Base-by-base conservation (phyloP, 2,888 invertebrate species). In the Perizoma affinitatum region DNA sequence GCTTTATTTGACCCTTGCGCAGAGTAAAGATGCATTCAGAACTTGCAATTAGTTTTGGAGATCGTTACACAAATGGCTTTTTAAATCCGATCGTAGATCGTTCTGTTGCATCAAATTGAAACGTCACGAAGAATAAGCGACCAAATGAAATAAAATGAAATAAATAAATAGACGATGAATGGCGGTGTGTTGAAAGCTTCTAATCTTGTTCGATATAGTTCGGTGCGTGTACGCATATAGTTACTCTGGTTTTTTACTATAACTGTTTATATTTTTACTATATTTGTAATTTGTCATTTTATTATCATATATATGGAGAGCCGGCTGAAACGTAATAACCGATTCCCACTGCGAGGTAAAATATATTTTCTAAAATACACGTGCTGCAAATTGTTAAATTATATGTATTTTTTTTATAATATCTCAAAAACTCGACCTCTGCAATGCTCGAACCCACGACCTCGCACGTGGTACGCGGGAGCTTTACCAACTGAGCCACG, bases 171-270 rank as follows among this genome's bases (percentile, higher is more conserved):
- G 70, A 66, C 68, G 70, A 65, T 78, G 74, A 76, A 82, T 73
- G 76, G 78, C 82, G 84, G 83, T 69, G 73, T 72, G 82, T 79
- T 83, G 82, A 84, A 86, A 86, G 84, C 76, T 80, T 75, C 68
- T 85, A 87, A 89, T 86, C 87, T 84, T 72, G 78, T 86, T 88
- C 79, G 86, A 83, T 83, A 84, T 79, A 79, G 82, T 72, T 64
- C 52, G 66, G 41, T 85, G 82, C 77, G 76, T 74, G 80, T 82
- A 74, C 84, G 78, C 80, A 83, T 72, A 55, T 6, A 66, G 54
- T 61, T 44, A 50, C 60, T 57, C 56, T 58, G 0, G 34, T 6
- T 48, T 44, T 42, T 42, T 42, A n/a, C 22, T 22, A 22, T 22
- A 22, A 22, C 22, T 22, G 22, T 22, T 2, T 22, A 22, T n/a